Base-by-base conservation (phyloP, 2,888 invertebrate genomes). In the Oxystoma pomonae region DNA sequence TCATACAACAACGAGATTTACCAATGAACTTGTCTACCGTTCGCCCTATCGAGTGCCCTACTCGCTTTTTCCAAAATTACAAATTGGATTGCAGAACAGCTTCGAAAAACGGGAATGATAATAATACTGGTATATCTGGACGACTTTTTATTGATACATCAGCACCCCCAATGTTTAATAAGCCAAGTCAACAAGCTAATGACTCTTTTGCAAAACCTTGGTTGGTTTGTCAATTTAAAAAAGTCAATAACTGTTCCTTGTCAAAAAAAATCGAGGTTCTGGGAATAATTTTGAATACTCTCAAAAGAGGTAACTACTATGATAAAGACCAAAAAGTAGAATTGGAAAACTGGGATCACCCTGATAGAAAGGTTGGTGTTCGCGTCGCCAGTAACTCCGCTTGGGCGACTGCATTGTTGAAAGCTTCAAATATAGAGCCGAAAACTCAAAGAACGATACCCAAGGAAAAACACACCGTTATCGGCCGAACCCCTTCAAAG, bases 91-190 rank as follows among this genome's bases (percentile, higher is more conserved):
- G 71, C 69, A 16, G 50, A 55, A 1, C 1, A 16, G 1, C 59
- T 72, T 1, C 58, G 69, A 16, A 1, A 58, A n/a, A 63, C 18
- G 57, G 62, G 62, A 0, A 67, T 70, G n/a, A 61, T 67, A 51
- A 60, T 68, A 2, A n/a, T n/a, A n/a, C 58, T 72, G 5, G 71
- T 73, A 0, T 74, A 71, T 21, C 59, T 72, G 1, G 72, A 72
- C 71, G 70, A 12, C 69, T 60, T 52, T n/a, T n/a, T n/a, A n/a
- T n/a, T n/a, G n/a, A n/a, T n/a, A 9, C 22, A 58, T 20, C 57
- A 52, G 20, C 20, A 57, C 22, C 53, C 57, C 1, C 12, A 17
- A 16, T 16, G 16, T 16, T n/a, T 63, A 7, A 1, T 20, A 20
- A 12, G 53, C 3, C 52, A 63, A 1, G 19, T 51, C 5, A 9